phyloP scores from a whole-genome alignment of 2,797 vertebrate species.

The Anguilla pacifica region DNA sequence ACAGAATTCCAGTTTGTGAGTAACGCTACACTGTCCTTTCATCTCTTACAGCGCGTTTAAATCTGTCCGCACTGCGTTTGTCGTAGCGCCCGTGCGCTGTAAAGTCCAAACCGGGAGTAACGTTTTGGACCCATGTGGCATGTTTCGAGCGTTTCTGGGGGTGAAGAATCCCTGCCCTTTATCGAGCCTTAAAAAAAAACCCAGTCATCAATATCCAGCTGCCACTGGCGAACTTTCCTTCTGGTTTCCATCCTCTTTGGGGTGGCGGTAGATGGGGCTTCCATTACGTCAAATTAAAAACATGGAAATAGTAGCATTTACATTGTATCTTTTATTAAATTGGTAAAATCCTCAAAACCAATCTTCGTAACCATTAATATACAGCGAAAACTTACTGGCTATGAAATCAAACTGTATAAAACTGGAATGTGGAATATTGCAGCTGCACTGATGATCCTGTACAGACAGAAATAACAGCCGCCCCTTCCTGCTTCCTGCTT shows the following conservation, averaged over 20 bases:
- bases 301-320: not conserved
- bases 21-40: conserved; percentile 51
- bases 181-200: not conserved
- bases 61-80: not conserved
- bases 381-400: not conserved
- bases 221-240: not conserved
- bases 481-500: not conserved
- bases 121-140: not conserved
- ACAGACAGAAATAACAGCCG: not conserved
- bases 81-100: not conserved
- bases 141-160: not conserved
- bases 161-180: not conserved
- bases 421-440: not conserved
- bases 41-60: not conserved
- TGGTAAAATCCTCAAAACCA: not conserved
- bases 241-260: not conserved
- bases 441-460: not conserved
- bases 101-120: not conserved
- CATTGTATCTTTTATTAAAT: not conserved
- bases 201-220: not conserved
- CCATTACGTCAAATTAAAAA: not conserved
- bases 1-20: conserved; percentile 99
- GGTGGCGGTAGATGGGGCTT: not conserved
- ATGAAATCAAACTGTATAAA: not conserved
- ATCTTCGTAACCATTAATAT: not conserved